Percentiles rank a stretch among this genome's conserved stretches.
Evolutionary conservation across 2,888 invertebrate species (phyloP).

Genomic region (Oxyteleia sp.): DNA sequence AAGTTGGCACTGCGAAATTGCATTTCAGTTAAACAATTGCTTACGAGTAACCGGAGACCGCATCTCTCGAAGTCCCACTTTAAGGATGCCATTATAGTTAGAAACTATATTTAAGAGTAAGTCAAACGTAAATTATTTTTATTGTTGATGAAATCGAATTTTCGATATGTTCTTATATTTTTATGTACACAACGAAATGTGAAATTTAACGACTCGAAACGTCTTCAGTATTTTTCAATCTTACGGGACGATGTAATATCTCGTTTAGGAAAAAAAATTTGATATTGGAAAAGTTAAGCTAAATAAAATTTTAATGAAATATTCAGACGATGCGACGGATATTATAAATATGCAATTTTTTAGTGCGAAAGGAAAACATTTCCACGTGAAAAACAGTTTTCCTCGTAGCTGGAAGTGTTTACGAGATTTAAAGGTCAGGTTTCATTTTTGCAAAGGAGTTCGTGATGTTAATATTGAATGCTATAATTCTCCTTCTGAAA

Average conservation of each 20-base stretch:
- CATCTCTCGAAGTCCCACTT: background rate
- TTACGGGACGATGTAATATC: conserved; percentile 11
- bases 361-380: background rate
- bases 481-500: background rate
- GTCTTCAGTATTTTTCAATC: conserved; percentile 26
- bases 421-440: background rate
- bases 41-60: too few relatives aligned
- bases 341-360: background rate
- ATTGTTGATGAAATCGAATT: conserved; percentile 36
- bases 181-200: conserved; percentile 29
- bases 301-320: conserved; percentile 1
- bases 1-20: too few relatives aligned
- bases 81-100: conserved; percentile 36
- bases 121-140: conserved; percentile 30
- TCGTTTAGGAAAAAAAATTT: conserved; percentile 7
- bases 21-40: too few relatives aligned
- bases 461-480: background rate
- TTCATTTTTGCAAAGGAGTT: background rate
- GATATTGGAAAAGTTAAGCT: conserved; percentile 3
- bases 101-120: conserved; percentile 6
- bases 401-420: background rate
- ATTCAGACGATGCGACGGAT: background rate
- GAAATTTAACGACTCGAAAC: conserved; percentile 23
- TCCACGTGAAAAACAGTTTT: background rate
- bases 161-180: conserved; percentile 22